phyloP scores from a whole-genome alignment of 2,797 vertebrate genomes.

The Hyperoplus immaculatus region DNA sequence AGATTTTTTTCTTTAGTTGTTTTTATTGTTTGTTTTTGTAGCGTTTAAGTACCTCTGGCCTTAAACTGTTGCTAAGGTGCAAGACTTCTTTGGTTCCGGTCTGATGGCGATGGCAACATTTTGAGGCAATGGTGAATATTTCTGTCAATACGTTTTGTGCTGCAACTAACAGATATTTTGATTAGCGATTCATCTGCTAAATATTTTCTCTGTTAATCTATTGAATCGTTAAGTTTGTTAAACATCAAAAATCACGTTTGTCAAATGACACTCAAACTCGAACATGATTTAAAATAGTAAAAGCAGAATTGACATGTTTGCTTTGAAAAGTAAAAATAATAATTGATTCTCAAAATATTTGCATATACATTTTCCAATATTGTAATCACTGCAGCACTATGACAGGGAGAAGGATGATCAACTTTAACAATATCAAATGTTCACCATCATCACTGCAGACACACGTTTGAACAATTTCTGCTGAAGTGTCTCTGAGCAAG shows the following conservation, averaged over 20 bases:
- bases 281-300: not conserved
- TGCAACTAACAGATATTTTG: not conserved
- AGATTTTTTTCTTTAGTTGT: slow-evolving; percentile 23
- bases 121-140: slow-evolving; percentile 12
- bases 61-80: slow-evolving; percentile 76
- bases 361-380: not conserved
- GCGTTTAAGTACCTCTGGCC: slow-evolving; percentile 71
- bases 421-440: not conserved
- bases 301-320: not conserved
- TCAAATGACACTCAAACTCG: too few relatives aligned
- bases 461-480: not conserved
- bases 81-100: slow-evolving; percentile 44
- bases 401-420: not conserved
- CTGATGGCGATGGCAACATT: slow-evolving; percentile 28
- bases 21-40: slow-evolving; percentile 47
- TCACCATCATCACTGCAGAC: not conserved
- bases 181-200: not conserved
- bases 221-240: not conserved
- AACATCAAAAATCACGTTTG: too few relatives aligned
- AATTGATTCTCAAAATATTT: not conserved
- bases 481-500: slow-evolving; percentile 1
- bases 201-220: not conserved
- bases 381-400: not conserved
- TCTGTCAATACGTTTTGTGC: not conserved
- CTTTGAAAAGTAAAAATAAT: not conserved